Evolutionary conservation across 1,140 invertebrate genomes (phyloP).

Genomic region (Aradophagus sp.): DNA sequence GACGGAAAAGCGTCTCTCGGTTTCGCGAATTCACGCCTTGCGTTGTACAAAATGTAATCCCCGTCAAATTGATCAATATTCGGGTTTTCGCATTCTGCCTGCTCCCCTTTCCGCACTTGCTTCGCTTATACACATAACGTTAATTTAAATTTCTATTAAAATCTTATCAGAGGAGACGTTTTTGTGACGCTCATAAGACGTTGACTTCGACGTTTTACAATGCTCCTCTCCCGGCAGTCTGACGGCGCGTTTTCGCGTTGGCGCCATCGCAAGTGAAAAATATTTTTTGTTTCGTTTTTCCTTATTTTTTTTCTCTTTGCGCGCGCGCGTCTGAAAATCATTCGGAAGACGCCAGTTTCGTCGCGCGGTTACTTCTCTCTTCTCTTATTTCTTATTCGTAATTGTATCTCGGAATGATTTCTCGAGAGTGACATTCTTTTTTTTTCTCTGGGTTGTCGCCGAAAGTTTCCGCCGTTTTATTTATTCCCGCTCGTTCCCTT

Average conservation of each 20-base stretch:
- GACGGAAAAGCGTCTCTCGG: conserved; percentile 19
- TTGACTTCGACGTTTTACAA: conserved; percentile 3
- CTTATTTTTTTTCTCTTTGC: too few species aligned
- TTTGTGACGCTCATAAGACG: conserved; percentile 14
- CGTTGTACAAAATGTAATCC: conserved; percentile 16
- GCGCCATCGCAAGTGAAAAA: conserved; percentile 24
- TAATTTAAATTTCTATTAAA: too few species aligned
- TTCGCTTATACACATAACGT: too few species aligned
- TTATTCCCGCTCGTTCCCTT: too few species aligned
- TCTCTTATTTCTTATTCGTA: too few species aligned
- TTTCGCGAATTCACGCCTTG: conserved; percentile 1
- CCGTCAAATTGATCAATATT: neutral
- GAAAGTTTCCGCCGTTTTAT: too few species aligned
- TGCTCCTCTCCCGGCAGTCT: conserved; percentile 14
- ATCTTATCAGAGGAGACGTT: too few species aligned
- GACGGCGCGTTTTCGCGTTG: conserved; percentile 9
- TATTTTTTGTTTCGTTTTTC: conserved; percentile 2
- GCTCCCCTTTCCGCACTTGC: too few species aligned
- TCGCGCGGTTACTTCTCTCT: too few species aligned
- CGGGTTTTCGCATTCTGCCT: conserved; percentile 2
- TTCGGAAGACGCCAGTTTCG: conserved; percentile 27
- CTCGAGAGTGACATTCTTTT: conserved; percentile 6
- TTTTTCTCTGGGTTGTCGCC: too few species aligned
- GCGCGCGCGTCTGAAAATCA: conserved; percentile 28
- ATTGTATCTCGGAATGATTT: conserved; percentile 16